Evolutionary conservation across 2,888 invertebrate genomes (phyloP).

Genomic region (Romanomermis culicivorax): DNA sequence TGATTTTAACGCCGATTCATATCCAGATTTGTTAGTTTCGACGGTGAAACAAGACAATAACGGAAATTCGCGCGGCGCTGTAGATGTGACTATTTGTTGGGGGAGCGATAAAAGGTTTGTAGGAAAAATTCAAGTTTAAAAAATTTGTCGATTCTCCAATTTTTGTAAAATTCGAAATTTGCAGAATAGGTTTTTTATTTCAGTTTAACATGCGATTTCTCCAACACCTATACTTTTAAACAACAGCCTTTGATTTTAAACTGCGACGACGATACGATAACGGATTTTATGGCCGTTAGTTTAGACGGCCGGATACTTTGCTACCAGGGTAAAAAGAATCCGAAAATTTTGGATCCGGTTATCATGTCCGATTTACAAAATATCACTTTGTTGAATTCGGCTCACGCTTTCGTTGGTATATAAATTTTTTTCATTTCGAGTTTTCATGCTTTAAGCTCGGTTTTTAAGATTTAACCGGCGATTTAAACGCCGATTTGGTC

Average conservation of each 20-base stretch:
- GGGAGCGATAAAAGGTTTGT: neutral
- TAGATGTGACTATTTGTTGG: neutral
- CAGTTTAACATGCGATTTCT: too few species aligned
- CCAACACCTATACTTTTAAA: neutral
- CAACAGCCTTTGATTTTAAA: neutral
- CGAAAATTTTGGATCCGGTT: neutral
- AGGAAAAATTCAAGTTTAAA: too few species aligned
- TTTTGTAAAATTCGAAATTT: too few species aligned
- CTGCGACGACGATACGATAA: neutral
- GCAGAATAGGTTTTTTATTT: too few species aligned
- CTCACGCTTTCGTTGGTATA: neutral
- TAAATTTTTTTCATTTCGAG: neutral
- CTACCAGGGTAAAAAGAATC: neutral
- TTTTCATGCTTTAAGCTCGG: too few species aligned
- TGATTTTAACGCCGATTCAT: conserved; percentile 11
- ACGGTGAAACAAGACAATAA: neutral
- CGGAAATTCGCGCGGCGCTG: neutral
- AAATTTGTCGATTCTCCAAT: too few species aligned
- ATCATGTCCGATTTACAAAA: neutral
- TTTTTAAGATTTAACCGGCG: neutral
- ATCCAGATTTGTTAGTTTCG: conserved; percentile 7
- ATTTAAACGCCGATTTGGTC: conserved; percentile 1
- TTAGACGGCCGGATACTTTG: neutral
- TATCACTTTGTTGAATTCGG: neutral
- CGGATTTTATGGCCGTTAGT: neutral